A percentile compares a stretch with the other conserved stretches of the same genome.
phyloP scores from a whole-genome alignment of 2,113 vertebrate genomes.

The Corvus cornix region DNA sequence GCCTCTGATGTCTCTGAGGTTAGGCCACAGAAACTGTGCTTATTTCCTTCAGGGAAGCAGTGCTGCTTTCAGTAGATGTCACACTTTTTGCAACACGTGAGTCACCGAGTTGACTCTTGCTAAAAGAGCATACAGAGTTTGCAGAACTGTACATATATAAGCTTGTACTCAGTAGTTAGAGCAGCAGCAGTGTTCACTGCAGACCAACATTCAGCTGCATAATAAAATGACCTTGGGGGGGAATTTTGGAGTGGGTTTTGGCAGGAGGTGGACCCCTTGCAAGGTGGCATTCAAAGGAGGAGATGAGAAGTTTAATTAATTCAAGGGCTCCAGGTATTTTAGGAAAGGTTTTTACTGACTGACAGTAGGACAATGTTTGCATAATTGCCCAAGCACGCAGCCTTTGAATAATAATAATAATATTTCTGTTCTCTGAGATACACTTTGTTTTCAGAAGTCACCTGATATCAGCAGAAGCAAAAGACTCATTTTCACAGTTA shows the following conservation, averaged over 20 bases:
- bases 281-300: not conserved
- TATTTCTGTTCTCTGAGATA: slow-evolving; percentile 29
- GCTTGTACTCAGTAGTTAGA: not conserved
- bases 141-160: not conserved
- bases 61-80: not conserved
- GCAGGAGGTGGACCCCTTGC: not conserved
- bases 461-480: slow-evolving; percentile 54
- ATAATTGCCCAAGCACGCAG: slow-evolving; percentile 49
- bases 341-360: slow-evolving; percentile 27
- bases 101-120: not conserved
- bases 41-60: not conserved
- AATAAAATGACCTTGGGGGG: not conserved
- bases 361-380: slow-evolving; percentile 24
- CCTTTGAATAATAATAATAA: slow-evolving; percentile 27
- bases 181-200: not conserved
- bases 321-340: slow-evolving; percentile 20
- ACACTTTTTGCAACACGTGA: not conserved
- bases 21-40: not conserved
- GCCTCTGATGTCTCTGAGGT: not conserved
- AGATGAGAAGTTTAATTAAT: slow-evolving; percentile 7
- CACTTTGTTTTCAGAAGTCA: slow-evolving; percentile 54
- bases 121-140: not conserved
- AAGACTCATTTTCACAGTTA: slow-evolving; percentile 66
- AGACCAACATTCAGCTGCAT: not conserved
- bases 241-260: not conserved